Evolutionary conservation across 1,140 invertebrate species (phyloP).

Genomic region (Linepithema humile): DNA sequence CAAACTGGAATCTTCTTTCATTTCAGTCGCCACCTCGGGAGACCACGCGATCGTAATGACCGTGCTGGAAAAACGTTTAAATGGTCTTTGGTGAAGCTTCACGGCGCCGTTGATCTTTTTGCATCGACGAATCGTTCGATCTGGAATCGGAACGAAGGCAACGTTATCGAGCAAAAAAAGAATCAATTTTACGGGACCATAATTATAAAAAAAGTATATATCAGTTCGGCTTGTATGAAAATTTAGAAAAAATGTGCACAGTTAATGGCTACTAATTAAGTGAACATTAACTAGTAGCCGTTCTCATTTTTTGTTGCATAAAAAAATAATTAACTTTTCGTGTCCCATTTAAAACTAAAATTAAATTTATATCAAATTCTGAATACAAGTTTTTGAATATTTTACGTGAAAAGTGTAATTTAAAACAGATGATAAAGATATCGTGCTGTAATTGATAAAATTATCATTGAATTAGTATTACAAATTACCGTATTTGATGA

Average conservation of each 20-base stretch:
- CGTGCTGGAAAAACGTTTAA: conserved; percentile 23
- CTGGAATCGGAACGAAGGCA: not conserved
- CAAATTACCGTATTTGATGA: not conserved
- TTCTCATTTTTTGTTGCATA: not conserved
- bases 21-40: not conserved
- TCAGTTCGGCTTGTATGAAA: not conserved
- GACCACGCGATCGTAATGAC: conserved; percentile 16
- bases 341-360: not conserved
- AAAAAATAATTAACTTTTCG: not conserved
- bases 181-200: not conserved
- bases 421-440: not conserved
- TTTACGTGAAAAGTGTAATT: not conserved
- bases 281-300: not conserved
- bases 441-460: not conserved
- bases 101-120: not conserved
- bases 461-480: conserved; percentile 7
- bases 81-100: conserved; percentile 9
- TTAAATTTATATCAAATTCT: conserved; percentile 20
- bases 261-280: not conserved
- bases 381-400: not conserved
- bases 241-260: not conserved
- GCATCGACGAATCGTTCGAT: not conserved
- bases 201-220: not conserved
- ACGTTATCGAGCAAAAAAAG: not conserved
- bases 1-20: conserved; percentile 25